A percentile compares a stretch with the other conserved stretches of the same genome.
phyloP scores from a whole-genome alignment of 2,113 vertebrate species.

The Turnix velox region DNA sequence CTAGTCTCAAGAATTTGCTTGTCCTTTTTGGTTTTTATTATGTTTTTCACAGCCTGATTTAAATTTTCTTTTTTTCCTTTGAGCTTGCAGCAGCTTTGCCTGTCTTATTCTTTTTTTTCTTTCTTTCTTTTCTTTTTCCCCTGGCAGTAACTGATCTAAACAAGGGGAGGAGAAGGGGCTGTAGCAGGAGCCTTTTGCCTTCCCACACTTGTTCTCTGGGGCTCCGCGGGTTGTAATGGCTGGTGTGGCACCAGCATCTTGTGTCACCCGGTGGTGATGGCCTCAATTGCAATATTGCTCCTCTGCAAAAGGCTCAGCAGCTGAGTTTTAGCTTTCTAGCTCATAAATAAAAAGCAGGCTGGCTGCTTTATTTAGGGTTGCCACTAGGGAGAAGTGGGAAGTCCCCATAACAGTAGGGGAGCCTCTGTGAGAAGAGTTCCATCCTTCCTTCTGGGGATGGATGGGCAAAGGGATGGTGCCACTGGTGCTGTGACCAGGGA shows the following conservation, averaged over 20 bases:
- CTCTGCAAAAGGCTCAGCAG: background rate
- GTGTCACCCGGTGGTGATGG: constrained; percentile 10
- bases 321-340: no score
- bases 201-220: constrained; percentile 26
- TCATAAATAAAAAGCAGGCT: background rate
- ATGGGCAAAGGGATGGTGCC: background rate
- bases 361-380: background rate
- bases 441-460: accelerated
- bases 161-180: background rate
- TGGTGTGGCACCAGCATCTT: constrained; percentile 2
- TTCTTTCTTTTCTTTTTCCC: no score
- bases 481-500: background rate
- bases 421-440: accelerated
- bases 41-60: accelerated
- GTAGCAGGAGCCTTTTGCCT: background rate
- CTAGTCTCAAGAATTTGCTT: background rate
- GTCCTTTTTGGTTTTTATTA: background rate
- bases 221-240: constrained; percentile 38
- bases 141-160: constrained; percentile 39
- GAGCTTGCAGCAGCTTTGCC: background rate
- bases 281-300: constrained; percentile 22
- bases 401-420: accelerated
- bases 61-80: no score
- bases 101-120: background rate
- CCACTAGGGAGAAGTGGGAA: background rate